Percentiles rank a stretch among this genome's conserved stretches.
These are phyloP conservation scores for Chlorops oryzae DNA, from an alignment of 1,140 invertebrate species.

Conservation along the genomic window DNA sequence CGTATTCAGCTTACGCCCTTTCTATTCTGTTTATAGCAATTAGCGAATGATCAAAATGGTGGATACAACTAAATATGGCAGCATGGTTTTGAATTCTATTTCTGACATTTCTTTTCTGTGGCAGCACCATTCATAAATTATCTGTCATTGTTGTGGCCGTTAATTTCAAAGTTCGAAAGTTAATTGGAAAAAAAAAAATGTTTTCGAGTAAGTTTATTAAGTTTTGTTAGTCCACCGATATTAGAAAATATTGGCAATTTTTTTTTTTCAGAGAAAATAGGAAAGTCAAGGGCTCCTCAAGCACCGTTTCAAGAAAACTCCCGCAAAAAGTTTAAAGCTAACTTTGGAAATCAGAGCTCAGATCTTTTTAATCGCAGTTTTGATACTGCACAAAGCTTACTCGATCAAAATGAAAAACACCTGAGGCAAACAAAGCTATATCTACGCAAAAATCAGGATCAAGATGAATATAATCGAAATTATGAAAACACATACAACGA, in stretches of 20 bases:
- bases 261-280: not conserved
- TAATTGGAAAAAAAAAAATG: constrained; percentile 25
- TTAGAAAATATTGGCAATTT: not conserved
- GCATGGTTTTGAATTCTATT: not conserved
- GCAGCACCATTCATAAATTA: not conserved
- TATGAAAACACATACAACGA: no score
- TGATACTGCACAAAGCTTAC: constrained; percentile 21
- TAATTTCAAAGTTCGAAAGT: no score
- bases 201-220: constrained; percentile 35
- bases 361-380: constrained; percentile 20
- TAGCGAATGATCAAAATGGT: no score
- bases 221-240: not conserved
- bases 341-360: no score
- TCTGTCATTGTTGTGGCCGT: no score
- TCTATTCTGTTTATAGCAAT: no score
- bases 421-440: constrained; percentile 30
- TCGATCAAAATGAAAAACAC: constrained; percentile 20
- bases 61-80: not conserved
- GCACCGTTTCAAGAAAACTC: no score
- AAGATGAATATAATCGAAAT: constrained; percentile 7
- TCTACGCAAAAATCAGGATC: constrained; percentile 11
- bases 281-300: no score
- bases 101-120: not conserved
- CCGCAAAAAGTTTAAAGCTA: no score
- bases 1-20: no score